These are phyloP conservation scores for Volucella inanis DNA, from an alignment of 2,888 invertebrate species.

Conservation along the genomic window DNA sequence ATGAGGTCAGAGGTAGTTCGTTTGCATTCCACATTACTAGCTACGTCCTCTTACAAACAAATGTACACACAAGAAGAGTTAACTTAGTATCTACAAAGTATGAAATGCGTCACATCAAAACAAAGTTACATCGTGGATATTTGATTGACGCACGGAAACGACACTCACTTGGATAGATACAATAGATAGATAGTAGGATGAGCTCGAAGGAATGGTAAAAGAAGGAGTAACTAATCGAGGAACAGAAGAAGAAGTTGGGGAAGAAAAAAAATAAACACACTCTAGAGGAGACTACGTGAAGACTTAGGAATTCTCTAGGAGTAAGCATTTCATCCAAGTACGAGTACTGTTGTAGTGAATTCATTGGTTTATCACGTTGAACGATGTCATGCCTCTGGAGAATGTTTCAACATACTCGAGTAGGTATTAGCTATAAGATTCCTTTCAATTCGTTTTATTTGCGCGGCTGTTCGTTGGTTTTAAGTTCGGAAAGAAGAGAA, in stretches of 20 bases:
- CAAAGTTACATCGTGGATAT: constrained; percentile 35
- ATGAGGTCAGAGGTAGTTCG: constrained; percentile 73
- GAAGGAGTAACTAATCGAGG: no score
- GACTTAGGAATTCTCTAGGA: constrained; percentile 60
- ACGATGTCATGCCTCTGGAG: constrained; percentile 61
- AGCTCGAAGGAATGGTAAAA: no score
- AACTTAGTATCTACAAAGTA: constrained; percentile 6
- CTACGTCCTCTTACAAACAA: constrained; percentile 1
- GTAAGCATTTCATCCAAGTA: constrained; percentile 6
- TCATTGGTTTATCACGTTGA: constrained; percentile 65
- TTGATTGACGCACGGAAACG: constrained; percentile 59
- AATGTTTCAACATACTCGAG: constrained; percentile 41
- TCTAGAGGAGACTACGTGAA: constrained; percentile 54
- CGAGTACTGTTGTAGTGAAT: not conserved
- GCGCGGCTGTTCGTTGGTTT: constrained; percentile 20
- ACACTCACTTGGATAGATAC: constrained; percentile 33
- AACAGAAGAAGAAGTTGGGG: not conserved
- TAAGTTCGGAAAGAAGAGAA: constrained; percentile 18
- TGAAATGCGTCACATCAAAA: constrained; percentile 42
- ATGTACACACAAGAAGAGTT: not conserved
- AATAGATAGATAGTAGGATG: no score
- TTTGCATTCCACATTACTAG: constrained; percentile 58
- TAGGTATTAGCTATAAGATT: constrained; percentile 1
- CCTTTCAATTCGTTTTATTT: not conserved
- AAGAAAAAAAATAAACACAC: constrained; percentile 4